Base-by-base conservation (phyloP, 1,140 invertebrate genomes). In the Rhagoletis pomonella region DNA sequence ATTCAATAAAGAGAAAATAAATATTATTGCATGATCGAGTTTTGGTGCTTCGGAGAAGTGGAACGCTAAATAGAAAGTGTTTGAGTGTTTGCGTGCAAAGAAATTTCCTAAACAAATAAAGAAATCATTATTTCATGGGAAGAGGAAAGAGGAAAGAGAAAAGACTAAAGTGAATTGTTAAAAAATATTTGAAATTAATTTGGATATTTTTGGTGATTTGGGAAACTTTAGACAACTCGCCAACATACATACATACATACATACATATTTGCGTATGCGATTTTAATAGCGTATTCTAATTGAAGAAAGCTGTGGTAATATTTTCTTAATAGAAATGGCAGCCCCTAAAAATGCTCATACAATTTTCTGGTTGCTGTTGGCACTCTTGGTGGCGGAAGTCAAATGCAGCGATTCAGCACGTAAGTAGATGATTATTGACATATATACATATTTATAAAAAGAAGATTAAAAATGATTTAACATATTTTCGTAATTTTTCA, bases 361-460 rank as follows among this genome's bases (percentile, higher is more conserved):
- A 42, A 55, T 50, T 19, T 55, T 19, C 19, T 81, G 73, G 17
- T 19, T 81, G 44, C 73, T 81, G 5, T 81, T 81, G 47, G n/a
- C 73, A 7, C 3, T 58, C 1, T 58, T 81, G 73, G 73, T 19
- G n/a, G 7, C 55, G 0, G 73, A 50, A 10, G 44, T 19, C 4
- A n/a, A 81, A 58, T 55, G 73, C 73, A 81, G n/a, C 42, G 73
- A 81, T 17, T 81, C 47, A 58, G 47, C 73, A 81, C 42, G 73
- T 81, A 42, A 81, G 73, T 81, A 42, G 29, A 29, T 29, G 29
- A 29, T 29, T 29, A 29, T 29, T 29, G 0, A 29, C 29, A 29
- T 29, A 29, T 29, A 29, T 29, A 29, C 29, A 29, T 29, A 29
- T 29, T 29, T 29, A 29, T 29, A 29, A 29, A 29, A 29, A 29